These are phyloP conservation scores for Spongilla lacustris DNA, from an alignment of 37 sponge, comb jelly and placozoan species.

Conservation along the genomic window DNA sequence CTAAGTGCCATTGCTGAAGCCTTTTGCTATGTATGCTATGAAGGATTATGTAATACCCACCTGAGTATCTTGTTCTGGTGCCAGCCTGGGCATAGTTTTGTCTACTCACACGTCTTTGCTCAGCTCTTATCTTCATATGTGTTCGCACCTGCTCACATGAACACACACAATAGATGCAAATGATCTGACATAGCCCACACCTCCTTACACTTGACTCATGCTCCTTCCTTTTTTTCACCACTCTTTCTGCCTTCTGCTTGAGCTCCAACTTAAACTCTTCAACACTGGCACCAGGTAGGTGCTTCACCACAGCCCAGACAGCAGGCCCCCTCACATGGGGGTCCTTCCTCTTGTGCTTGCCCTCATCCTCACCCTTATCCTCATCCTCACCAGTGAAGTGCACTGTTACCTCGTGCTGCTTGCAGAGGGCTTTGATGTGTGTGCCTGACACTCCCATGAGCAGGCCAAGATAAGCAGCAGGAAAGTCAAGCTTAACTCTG, in stretches of 20 bases:
- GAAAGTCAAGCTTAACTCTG: background rate
- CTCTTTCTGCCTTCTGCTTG: background rate
- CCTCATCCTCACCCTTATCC: background rate
- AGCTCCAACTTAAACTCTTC: background rate
- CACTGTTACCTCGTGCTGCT: background rate
- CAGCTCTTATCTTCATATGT: background rate
- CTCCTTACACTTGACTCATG: background rate
- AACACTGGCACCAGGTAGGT: background rate
- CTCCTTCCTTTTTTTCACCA: background rate
- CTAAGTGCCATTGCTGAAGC: too few relatives aligned
- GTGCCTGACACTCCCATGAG: background rate
- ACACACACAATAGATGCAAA: background rate
- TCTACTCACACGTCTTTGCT: background rate
- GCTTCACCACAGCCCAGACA: background rate
- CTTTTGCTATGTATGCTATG: too few relatives aligned
- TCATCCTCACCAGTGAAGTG: background rate
- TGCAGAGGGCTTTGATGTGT: slow-evolving; percentile 18
- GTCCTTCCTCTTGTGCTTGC: background rate
- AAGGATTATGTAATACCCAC: background rate
- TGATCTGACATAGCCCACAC: background rate
- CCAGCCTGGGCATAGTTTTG: background rate
- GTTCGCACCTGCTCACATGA: background rate
- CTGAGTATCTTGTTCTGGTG: background rate
- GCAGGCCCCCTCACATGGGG: background rate
- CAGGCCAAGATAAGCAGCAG: slow-evolving; percentile 2